Evolutionary conservation across 2,888 invertebrate species (phyloP), one percentile per base, ranked within the genome.

Genomic region (Resseliella maxima): DNA sequence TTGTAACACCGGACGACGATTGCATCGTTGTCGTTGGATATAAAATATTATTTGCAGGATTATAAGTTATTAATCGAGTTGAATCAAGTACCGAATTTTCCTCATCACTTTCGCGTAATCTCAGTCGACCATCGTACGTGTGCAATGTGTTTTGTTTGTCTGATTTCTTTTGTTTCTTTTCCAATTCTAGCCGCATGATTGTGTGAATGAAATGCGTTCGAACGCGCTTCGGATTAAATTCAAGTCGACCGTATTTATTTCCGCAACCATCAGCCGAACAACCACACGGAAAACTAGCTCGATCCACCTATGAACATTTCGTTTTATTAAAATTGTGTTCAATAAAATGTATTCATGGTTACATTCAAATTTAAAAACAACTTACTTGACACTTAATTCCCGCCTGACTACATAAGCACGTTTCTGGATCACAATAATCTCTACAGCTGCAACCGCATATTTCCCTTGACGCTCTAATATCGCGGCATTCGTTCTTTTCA

Each of bases 141-240:
- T 83, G 83, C 38, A 83, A n/a, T 38, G 83, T 83, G 38, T 83
- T 83, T 38, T 83, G 83, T 83, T 83, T 83, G 83, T 86, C 88
- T 72, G 72, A 89, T 89, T 87, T 89, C 88, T 95, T 94, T 88
- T 95, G 95, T 90, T 96, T 96, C 92, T 95, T 97, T 91, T 97
- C 97, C 89, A 97, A 92, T 88, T 97, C 96, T 88, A 98, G 91
- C 87, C 98, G 94, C 98, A 98, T 98, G 86, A 99, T 93, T 0
- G 99, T 99, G 90, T 98, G 98, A 89, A 99, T 97, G 90, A 98
- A 99, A 92, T 99, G 99, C 24, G 98, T 98, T 88, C 98, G 94
- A 8, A 99, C 99, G 88, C 99, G 94, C 54, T 97, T 94, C 0
- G 98, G 98, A 91, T 98, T 98, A 90, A 99, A 99, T 91, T 99